phyloP scores from a whole-genome alignment of 2,888 invertebrate genomes.

The Meteorus cinctellus region DNA sequence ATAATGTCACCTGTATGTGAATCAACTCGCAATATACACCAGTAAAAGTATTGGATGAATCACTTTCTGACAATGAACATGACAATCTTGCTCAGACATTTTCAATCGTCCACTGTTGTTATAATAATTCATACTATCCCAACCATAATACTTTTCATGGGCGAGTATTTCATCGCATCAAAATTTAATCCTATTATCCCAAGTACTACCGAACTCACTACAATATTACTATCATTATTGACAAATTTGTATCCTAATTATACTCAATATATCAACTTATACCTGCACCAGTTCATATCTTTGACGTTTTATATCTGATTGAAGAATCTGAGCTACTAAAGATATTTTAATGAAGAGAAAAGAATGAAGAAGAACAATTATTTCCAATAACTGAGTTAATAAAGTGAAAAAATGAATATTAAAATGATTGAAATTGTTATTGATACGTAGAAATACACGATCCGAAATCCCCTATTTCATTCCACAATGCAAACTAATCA shows the following conservation, averaged over 20 bases:
- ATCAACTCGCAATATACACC: conserved; percentile 24
- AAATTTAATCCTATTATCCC: too few relatives aligned
- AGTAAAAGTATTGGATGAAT: conserved; percentile 27
- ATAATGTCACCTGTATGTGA: conserved; percentile 27
- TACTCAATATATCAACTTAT: too few relatives aligned
- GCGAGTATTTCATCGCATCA: too few relatives aligned
- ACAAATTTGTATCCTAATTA: too few relatives aligned
- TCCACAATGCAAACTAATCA: background rate
- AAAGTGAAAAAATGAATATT: background rate
- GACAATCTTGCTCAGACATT: background rate
- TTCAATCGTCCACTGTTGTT: background rate
- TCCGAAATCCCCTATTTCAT: background rate
- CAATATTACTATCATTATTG: too few relatives aligned
- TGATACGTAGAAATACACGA: background rate
- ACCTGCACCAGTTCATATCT: background rate
- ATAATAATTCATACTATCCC: background rate
- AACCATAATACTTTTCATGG: too few relatives aligned
- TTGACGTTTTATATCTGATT: background rate
- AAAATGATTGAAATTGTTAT: background rate
- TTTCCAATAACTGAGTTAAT: background rate
- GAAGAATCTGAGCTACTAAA: background rate
- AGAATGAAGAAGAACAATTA: too few relatives aligned
- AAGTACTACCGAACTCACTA: too few relatives aligned
- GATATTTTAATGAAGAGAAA: background rate
- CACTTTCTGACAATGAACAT: conserved; percentile 15